A percentile compares a stretch with the other conserved stretches of the same genome.
Evolutionary conservation across 2,888 invertebrate genomes (phyloP).

Genomic region (Drosophila pegasa): DNA sequence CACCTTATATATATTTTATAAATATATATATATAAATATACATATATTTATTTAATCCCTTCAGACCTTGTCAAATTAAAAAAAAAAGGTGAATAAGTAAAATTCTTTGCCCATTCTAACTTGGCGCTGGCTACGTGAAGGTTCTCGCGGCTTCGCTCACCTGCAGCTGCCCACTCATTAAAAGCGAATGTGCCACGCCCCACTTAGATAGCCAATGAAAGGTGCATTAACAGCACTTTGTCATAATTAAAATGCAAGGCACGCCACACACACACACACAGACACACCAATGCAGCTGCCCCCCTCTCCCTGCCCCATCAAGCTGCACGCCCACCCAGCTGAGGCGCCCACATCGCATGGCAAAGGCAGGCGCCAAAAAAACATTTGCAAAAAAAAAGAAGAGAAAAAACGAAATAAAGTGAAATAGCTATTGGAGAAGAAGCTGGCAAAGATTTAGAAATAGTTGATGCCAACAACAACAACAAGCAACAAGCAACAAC

Average conservation of each 20-base stretch:
- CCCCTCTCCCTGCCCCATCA: too few species aligned
- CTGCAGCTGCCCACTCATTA: constrained; percentile 15
- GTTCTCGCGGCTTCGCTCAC: background rate
- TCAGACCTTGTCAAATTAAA: too few species aligned
- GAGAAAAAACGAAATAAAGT: background rate
- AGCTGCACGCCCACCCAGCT: background rate
- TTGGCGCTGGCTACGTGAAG: too few species aligned
- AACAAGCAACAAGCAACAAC: background rate
- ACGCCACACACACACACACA: constrained; percentile 5
- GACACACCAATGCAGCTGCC: too few species aligned
- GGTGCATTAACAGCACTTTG: constrained; percentile 51
- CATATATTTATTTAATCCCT: too few species aligned
- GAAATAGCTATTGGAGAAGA: constrained; percentile 13
- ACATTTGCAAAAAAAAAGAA: constrained; percentile 25
- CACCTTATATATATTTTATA: too few species aligned
- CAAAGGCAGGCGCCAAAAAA: constrained; percentile 37
- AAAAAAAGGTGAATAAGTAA: too few species aligned
- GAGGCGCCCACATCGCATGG: constrained; percentile 31
- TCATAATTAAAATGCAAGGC: constrained; percentile 57
- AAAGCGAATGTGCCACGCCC: constrained; percentile 5
- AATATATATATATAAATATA: too few species aligned
- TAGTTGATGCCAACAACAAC: constrained; percentile 25
- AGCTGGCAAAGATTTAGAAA: constrained; percentile 37
- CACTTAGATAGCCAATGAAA: constrained; percentile 32
- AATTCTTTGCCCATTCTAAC: too few species aligned